Conservation (phyloP, 2,888 invertebrate genomes). For the Octonoba sinensis region DNA sequence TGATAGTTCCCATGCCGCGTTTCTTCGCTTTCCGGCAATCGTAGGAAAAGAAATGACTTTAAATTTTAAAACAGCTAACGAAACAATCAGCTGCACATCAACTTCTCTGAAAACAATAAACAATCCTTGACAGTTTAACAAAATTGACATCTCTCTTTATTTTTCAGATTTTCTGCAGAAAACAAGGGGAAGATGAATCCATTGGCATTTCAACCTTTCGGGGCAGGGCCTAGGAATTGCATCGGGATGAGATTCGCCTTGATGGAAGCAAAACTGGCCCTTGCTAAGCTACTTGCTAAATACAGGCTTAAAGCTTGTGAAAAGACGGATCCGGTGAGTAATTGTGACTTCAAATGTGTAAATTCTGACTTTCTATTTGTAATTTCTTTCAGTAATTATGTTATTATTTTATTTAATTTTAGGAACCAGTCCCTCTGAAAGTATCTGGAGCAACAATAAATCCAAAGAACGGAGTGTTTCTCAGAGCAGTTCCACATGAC, state of each 20-base stretch:
- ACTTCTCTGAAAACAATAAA: no score
- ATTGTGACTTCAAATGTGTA: no score
- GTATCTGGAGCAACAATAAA: conserved; percentile 9
- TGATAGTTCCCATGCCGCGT: no score
- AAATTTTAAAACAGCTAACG: no score
- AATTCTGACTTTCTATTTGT: no score
- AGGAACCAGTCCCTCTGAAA: conserved; percentile 19
- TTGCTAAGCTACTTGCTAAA: conserved; percentile 49
- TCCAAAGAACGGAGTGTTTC: conserved; percentile 16
- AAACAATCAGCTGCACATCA: no score
- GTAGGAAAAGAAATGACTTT: no score
- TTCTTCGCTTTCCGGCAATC: no score
- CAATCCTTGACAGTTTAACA: no score
- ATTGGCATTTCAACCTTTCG: conserved; percentile 62
- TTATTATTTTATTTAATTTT: not conserved
- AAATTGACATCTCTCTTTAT: no score
- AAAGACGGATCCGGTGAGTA: conserved; percentile 53
- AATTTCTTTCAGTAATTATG: no score
- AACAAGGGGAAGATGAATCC: conserved; percentile 58
- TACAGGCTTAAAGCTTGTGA: conserved; percentile 39
- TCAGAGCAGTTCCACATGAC: conserved; percentile 6
- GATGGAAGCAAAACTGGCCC: conserved; percentile 62
- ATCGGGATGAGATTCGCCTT: conserved; percentile 48
- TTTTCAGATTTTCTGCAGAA: conserved; percentile 61
- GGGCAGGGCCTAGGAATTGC: conserved; percentile 60